Base-by-base conservation (phyloP, 2,797 vertebrate species). In the Ambastaia sidthimunki region DNA sequence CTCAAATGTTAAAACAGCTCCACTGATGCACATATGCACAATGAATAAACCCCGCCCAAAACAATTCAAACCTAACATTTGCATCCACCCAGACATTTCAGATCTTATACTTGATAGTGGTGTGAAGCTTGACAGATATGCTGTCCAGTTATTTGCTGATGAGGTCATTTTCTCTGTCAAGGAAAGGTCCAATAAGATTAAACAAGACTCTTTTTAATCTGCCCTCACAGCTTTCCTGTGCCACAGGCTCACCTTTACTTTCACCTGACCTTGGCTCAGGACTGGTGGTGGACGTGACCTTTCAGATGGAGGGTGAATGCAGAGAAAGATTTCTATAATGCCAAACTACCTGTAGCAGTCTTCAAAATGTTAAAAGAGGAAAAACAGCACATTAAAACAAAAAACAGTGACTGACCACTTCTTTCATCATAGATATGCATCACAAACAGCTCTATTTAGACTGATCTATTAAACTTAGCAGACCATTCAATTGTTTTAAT, bases 121-220 rank as follows among this genome's bases (percentile, higher is more conserved):
- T 21, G 41, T 37, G 21, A 21, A 55, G 12, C 15, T 55, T 57
- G 74, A 70, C 68, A 82, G 72, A 37, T 7, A 37, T 37, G 6
- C 44, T 18, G 78, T 79, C 82, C 84, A 81, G 79, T 76, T 82
- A 80, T 70, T 78, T 85, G 76, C 63, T 68, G 80, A 76, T 69
- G 76, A 47, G 83, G 63, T 74, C 34, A 59, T 78, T 60, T 65
- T 82, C 81, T 80, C 85, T 83, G 80, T 71, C 63, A 48, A 7
- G 44, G 1, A 48, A 77, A 67, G 76, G 76, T 85, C 83, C 83
- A 84, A 48, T 69, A 81, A 82, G 82, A 87, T 90, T 83, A 88
- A 86, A 78, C 85, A 74, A 72, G 82, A 82, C 70, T 85, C 84
- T 90, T 88, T 86, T 89, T 86, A 85, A 74, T 85, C 69, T 87